phyloP scores from a whole-genome alignment of 1,140 invertebrate genomes.

The Drosophila athabasca region DNA sequence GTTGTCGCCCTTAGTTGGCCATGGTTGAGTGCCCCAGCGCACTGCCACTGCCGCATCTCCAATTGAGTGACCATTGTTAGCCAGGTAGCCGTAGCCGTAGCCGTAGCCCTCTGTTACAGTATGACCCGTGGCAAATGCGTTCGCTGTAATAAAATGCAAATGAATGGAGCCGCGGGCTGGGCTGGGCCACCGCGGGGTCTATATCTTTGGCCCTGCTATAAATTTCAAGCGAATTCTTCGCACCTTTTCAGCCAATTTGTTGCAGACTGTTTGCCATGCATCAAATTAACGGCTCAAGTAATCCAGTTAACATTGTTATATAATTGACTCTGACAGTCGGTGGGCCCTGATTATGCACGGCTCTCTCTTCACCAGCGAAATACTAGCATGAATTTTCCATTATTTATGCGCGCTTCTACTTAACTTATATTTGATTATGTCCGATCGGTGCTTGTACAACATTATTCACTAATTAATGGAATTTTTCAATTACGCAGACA shows the following conservation, averaged over 20 bases:
- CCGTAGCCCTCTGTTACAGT: slow-evolving; percentile 62
- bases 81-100: slow-evolving; percentile 12
- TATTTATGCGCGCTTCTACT: slow-evolving; percentile 58
- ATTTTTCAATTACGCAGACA: slow-evolving; percentile 77
- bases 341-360: slow-evolving; percentile 23
- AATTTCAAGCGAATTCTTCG: slow-evolving; percentile 61
- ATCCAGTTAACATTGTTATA: slow-evolving; percentile 77
- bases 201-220: slow-evolving; percentile 25
- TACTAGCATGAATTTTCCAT: slow-evolving; percentile 40
- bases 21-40: slow-evolving; percentile 55
- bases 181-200: background rate
- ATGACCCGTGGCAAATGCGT: slow-evolving; percentile 80
- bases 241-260: slow-evolving; percentile 72
- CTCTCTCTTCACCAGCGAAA: background rate
- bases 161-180: slow-evolving; percentile 56
- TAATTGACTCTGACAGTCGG: slow-evolving; percentile 67
- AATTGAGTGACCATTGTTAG: slow-evolving; percentile 78
- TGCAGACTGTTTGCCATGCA: slow-evolving; percentile 60
- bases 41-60: slow-evolving; percentile 52
- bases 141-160: slow-evolving; percentile 76
- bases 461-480: slow-evolving; percentile 70
- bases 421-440: slow-evolving; percentile 52
- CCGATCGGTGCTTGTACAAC: slow-evolving; percentile 29
- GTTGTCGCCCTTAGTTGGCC: slow-evolving; percentile 76
- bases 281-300: slow-evolving; percentile 71